phyloP scores from a whole-genome alignment of 1,140 invertebrate species.

The Triops cancriformis region DNA sequence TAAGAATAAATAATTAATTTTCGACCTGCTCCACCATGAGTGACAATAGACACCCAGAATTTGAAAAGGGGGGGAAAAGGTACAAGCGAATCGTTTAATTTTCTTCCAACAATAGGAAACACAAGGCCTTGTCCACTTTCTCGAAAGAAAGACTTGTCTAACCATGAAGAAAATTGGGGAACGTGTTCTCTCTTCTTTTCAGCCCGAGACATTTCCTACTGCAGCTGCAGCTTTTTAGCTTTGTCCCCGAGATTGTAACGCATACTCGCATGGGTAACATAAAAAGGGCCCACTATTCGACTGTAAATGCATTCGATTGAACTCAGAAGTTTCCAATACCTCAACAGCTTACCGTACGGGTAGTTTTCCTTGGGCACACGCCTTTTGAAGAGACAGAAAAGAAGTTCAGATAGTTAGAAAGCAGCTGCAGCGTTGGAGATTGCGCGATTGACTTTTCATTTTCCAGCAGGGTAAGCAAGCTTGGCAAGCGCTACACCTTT shows the following conservation, averaged over 20 bases:
- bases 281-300: background rate
- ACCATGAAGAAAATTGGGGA: constrained; percentile 5
- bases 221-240: constrained; percentile 3
- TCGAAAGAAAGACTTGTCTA: background rate
- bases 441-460: background rate
- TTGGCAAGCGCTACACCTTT: background rate
- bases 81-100: background rate
- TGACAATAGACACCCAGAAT: background rate
- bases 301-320: background rate
- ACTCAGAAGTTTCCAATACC: background rate
- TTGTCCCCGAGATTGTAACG: background rate
- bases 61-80: background rate
- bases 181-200: constrained; percentile 4
- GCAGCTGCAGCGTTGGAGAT: background rate
- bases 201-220: background rate
- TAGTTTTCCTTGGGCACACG: background rate
- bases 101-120: background rate
- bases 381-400: background rate
- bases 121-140: background rate
- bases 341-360: background rate
- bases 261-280: too few relatives aligned
- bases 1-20: background rate
- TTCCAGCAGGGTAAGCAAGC: background rate
- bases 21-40: background rate
- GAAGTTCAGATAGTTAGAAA: background rate